Evolutionary conservation across 2,888 invertebrate species (phyloP), one percentile per base, ranked within the genome.

Genomic region (Onchidella celtica): DNA sequence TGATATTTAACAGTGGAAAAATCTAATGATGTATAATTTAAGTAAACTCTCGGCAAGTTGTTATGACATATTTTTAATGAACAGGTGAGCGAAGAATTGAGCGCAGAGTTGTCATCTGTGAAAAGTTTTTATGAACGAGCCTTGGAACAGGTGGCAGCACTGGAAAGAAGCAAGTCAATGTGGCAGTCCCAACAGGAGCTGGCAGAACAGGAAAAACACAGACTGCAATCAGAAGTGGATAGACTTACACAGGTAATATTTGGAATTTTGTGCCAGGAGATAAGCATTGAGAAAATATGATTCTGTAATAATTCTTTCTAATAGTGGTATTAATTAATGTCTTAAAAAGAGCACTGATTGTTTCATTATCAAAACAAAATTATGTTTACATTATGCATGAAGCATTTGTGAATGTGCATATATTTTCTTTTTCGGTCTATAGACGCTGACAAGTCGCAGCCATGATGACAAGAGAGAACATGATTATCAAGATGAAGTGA

Each of bases 21-120:
- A n/a, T n/a, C n/a, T n/a, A n/a, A n/a, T n/a, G n/a, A n/a, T n/a
- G n/a, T n/a, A n/a, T n/a, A n/a, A n/a, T n/a, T n/a, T n/a, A n/a
- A n/a, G n/a, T n/a, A n/a, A n/a, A n/a, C n/a, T n/a, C n/a, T n/a
- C n/a, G n/a, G n/a, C n/a, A n/a, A n/a, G n/a, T n/a, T n/a, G n/a
- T n/a, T n/a, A n/a, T n/a, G n/a, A n/a, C n/a, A n/a, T n/a, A n/a
- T n/a, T n/a, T n/a, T n/a, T n/a, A n/a, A n/a, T 78, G 38, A 73
- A 0, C 84, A 92, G 92, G 90, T 88, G 34, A 86, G 89, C 77
- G 90, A 91, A 84, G 90, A 89, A 36, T 84, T 92, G 55, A 90
- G 88, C 24, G 81, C 86, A 63, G 92, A 92, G 79, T 85, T 92
- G 72, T 65, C 89, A 6, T 89, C 88, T 66, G 87, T 89, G 3